These are phyloP conservation scores for Drosophila subsilvestris DNA, from an alignment of 2,888 invertebrate genomes.

Conservation along the genomic window DNA sequence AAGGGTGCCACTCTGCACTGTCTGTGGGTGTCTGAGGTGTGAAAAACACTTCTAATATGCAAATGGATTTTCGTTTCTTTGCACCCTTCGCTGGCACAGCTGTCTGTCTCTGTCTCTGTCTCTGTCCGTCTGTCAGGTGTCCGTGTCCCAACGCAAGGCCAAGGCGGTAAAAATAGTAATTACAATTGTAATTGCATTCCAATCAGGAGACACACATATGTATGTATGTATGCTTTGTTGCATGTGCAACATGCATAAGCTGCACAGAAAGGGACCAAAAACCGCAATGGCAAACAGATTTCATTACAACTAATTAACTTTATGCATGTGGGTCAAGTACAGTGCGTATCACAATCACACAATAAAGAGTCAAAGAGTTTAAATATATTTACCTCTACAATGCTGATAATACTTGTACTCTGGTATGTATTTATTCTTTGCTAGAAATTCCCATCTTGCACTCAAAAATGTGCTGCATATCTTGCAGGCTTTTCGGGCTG, in stretches of 20 bases:
- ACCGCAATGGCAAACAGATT: not conserved
- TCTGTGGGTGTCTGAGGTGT: slow-evolving; percentile 60
- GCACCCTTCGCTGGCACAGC: not conserved
- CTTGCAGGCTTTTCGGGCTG: not conserved
- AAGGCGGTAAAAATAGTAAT: slow-evolving; percentile 56
- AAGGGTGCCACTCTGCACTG: slow-evolving; percentile 11
- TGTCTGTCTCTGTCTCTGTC: slow-evolving; percentile 19
- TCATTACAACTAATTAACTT: slow-evolving; percentile 16
- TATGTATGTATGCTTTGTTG: not conserved
- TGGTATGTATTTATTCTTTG: not conserved
- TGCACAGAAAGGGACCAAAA: not conserved
- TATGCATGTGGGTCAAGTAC: slow-evolving; percentile 6
- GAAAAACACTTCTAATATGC: slow-evolving; percentile 76
- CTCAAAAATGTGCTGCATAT: not conserved
- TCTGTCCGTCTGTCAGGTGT: slow-evolving; percentile 6
- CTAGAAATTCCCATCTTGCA: not conserved
- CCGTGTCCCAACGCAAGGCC: slow-evolving; percentile 27
- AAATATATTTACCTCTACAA: no score
- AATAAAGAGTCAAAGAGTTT: not conserved
- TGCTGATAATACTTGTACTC: no score
- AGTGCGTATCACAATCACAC: not conserved
- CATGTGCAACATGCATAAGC: slow-evolving; percentile 20
- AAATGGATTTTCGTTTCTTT: slow-evolving; percentile 49
- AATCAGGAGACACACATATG: slow-evolving; percentile 45
- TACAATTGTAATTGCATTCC: slow-evolving; percentile 72